Evolutionary conservation across 2,113 vertebrate genomes (phyloP), one percentile per base, ranked within the genome.

Genomic region (Tichodroma muraria): DNA sequence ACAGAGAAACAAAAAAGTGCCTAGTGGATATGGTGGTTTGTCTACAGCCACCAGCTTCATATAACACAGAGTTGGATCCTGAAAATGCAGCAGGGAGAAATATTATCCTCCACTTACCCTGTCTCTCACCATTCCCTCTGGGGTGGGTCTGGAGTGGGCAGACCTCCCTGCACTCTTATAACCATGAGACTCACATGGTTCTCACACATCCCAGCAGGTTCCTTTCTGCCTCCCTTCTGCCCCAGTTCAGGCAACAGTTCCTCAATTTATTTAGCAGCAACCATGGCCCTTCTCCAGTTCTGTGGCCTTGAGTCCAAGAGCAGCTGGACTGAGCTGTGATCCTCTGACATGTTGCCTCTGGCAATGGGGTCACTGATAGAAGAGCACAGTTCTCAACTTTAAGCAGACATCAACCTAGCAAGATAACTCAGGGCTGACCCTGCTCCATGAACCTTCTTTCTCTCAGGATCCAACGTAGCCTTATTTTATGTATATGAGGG

Each of bases 21-120:
- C 30, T 40, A 22, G 24, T 63, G 44, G 21, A 25, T 69, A 7
- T 49, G 9, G 16, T 57, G 15, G 28, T 63, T 78, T 82, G 20
- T 71, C 28, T 85, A 40, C 44, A 87, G 70, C n/a, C 69, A 76
- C n/a, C 15, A 44, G 22, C 19, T 91, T 35, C 6, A 5, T 44
- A 11, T 27, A 57, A 14, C 8, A 30, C 12, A 25, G 38, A 69
- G 14, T 0, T 3, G 2, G 37, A 37, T 44, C 19, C 37, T 72
- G 70, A 47, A 78, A 81, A 72, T 49, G 57, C 37, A 69, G 7
- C 31, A 89, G 45, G 24, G 24, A 81, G 57, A 87, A 87, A 71
- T 37, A 33, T 7, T n/a, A 21, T 9, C 19, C 70, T 2, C 4
- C 1, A 2, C 6, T 52, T 1, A 0, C 6, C 15, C 19, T 14